Evolutionary conservation across 2,113 vertebrate species (phyloP), one percentile per base, ranked within the genome.

Genomic region (Ceuthmochares aereus): DNA sequence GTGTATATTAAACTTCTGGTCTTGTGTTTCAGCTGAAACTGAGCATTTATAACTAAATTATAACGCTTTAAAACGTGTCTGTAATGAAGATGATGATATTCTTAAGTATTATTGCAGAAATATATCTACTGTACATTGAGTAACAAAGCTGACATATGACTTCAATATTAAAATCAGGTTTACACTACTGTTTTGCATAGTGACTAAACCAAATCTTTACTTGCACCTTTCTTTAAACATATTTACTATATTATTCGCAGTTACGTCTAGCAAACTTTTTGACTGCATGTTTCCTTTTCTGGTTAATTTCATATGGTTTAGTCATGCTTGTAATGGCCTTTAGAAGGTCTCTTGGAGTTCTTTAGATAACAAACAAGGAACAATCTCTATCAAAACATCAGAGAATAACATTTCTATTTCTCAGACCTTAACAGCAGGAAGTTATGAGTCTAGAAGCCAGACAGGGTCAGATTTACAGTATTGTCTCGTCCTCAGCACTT

Each of bases 341-440:
- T 90, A 93, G 63, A 63, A 90, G 56, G 59, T 81, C 84, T 66
- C 88, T 92, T 96, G 87, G 87, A 97, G 77, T 94, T 91, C 83
- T 94, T 95, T 82, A 95, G 92, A 95, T 96, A 97, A 97, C 87
- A 94, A 93, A 95, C 91, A 91, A 93, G 90, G 86, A 92, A 89
- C 93, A 97, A 95, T 85, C 59, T 73, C 51, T 94, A 72, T 75
- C 80, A 97, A 97, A 97, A 97, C 77, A 92, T 70, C 67, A 91
- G 90, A 97, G 77, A 86, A 75, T 91, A 88, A 69, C 59, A 84
- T 94, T 97, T 97, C 84, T 81, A 92, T 95, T 94, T 97, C 90
- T 95, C 75, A 95, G 83, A 82, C 90, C 89, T 91, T 96, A 95
- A 93, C 85, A 96, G 95, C 95, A 97, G 89, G 95, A 97, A 97